Base-by-base conservation (phyloP, 2,113 vertebrate species). In the Alosa alosa region DNA sequence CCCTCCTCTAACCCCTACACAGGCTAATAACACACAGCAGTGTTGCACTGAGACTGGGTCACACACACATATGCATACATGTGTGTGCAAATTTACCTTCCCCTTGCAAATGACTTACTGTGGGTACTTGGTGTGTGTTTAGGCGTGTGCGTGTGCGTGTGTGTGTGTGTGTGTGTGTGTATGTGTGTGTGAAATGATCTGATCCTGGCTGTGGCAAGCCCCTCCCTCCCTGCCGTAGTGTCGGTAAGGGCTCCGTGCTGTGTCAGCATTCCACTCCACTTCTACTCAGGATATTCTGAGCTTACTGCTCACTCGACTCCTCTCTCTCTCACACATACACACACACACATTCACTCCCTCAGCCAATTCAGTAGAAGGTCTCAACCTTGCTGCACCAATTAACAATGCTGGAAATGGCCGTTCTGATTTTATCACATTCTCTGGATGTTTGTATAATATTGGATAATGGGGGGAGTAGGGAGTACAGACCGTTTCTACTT, bases 241-340 rank as follows among this genome's bases (percentile, higher is more conserved):
- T 60, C 18, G 55, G 55, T 78, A 13, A 78, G 72, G 36, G 36
- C 72, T 78, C 72, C 72, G 13, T 78, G 72, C 72, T 47, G 83
- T 15, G 41, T 90, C 86, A 86, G 84, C 87, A 83, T 88, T 88
- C 86, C 82, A 83, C 57, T n/a, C 41, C 47, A 13, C 55, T 68
- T 86, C 52, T 84, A 22, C 31, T 84, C 83, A 87, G 41, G 82
- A 87, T 86, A 87, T 85, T 87, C 84, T 87, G 86, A 83, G 86
- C 81, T 82, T 46, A 84, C 82, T 57, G 39, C 39, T 72, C 84
- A 46, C 39, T 52, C 81, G 55, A 81, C 64, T 81, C 49, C 39
- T 55, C 81, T 52, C 39, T 49, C 25, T 44, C 39, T 15, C 41
- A 68, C 85, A 82, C 55, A 68, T 52, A 50, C 45, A 49, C 46